Evolutionary conservation across 2,797 vertebrate species (phyloP).

Genomic region (Chaunax sp.): DNA sequence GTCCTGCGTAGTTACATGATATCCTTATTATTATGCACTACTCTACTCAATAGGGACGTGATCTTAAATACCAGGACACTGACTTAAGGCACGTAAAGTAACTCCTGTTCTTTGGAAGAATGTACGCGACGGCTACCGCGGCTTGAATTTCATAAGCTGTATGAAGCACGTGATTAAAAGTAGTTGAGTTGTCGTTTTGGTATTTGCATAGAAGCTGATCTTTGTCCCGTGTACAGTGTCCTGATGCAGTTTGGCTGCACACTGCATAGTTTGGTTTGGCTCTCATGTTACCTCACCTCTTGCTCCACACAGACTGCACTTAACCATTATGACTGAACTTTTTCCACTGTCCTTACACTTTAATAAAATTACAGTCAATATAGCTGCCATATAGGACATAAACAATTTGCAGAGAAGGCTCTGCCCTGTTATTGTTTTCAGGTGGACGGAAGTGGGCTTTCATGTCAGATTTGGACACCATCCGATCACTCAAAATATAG

Average conservation of each 20-base stretch:
- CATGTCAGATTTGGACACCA: conserved; percentile 57
- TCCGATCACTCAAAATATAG: conserved; percentile 64
- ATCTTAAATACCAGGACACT: conserved; percentile 61
- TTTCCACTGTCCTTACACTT: conserved; percentile 51
- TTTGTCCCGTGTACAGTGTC: conserved; percentile 50
- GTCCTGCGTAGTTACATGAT: conserved; percentile 62
- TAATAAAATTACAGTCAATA: conserved; percentile 48
- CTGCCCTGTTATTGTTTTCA: conserved; percentile 42
- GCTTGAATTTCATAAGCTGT: conserved; percentile 45
- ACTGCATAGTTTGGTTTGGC: conserved; percentile 69
- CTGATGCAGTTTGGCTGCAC: conserved; percentile 64
- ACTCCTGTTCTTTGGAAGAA: conserved; percentile 38
- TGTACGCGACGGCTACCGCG: conserved; percentile 27
- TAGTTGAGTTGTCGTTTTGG: conserved; percentile 37
- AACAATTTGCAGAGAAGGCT: conserved; percentile 25
- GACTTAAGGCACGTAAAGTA: conserved; percentile 46
- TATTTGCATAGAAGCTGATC: conserved; percentile 41
- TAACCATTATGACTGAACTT: conserved; percentile 63
- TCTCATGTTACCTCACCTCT: conserved; percentile 76
- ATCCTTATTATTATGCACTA: conserved; percentile 56
- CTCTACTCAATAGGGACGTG: conserved; percentile 55
- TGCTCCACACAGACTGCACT: conserved; percentile 68
- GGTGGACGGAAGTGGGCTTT: conserved; percentile 41
- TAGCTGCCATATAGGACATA: conserved; percentile 22
- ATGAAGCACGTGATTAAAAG: conserved; percentile 34